phyloP scores from a whole-genome alignment of 2,797 vertebrate genomes.

The Dallia pectoralis region DNA sequence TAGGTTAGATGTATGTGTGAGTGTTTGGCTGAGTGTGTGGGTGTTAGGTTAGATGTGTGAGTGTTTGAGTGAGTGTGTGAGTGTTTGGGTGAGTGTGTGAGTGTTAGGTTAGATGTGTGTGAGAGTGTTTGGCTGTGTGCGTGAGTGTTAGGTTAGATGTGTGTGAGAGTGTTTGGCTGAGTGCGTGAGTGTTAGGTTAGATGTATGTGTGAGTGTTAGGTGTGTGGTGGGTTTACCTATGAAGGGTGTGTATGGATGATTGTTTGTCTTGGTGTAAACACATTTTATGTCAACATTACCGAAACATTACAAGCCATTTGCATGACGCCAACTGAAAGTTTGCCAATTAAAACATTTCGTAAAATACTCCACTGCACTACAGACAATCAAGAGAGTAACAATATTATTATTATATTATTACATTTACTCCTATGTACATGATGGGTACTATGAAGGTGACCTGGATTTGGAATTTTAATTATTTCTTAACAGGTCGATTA shows the following conservation, averaged over 20 bases:
- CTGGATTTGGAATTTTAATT: no score
- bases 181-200: no score
- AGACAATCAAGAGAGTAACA: no score
- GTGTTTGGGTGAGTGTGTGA: no score
- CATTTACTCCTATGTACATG: neutral
- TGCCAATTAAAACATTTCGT: neutral
- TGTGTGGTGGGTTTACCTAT: neutral
- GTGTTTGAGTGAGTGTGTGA: no score
- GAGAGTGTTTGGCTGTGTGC: neutral
- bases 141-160: no score
- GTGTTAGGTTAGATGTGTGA: no score
- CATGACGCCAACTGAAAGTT: conserved; percentile 3
- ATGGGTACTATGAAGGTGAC: neutral
- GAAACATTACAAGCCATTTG: conserved; percentile 16
- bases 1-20: no score
- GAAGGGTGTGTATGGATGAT: neutral
- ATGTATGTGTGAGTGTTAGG: neutral
- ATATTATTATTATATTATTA: no score
- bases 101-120: no score
- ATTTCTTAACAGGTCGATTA: no score
- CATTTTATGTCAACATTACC: conserved; percentile 37
- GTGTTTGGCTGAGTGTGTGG: neutral
- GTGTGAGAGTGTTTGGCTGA: no score
- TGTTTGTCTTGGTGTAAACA: neutral
- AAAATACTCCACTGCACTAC: neutral